Conservation (phyloP, 2,113 vertebrate genomes). For the Paradoxurus hermaphroditus region DNA sequence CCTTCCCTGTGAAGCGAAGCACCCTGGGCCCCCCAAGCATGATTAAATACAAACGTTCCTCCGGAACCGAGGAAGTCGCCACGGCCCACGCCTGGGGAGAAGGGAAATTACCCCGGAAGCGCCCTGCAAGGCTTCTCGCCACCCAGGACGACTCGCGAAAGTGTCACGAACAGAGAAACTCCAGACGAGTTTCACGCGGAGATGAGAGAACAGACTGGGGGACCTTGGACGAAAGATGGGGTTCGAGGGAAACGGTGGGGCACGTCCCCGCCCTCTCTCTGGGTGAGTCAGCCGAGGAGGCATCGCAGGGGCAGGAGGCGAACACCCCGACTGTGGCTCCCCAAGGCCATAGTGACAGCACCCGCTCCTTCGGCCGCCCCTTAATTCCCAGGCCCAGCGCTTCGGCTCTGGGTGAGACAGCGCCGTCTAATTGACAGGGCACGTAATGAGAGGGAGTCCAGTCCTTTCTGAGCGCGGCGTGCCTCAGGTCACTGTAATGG, state of each 20-base stretch:
- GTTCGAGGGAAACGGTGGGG: neutral
- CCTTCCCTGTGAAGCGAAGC: neutral
- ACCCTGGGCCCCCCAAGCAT: fast-evolving
- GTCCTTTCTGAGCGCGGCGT: neutral
- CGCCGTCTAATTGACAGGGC: too few relatives aligned
- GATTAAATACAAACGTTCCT: neutral
- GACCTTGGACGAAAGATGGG: fast-evolving
- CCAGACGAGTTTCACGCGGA: fast-evolving
- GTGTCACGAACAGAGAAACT: neutral
- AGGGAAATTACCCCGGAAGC: neutral
- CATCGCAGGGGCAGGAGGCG: neutral
- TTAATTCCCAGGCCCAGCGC: neutral
- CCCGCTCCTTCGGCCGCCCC: neutral
- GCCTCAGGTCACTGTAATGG: fast-evolving
- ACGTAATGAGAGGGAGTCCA: neutral
- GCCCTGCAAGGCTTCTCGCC: fast-evolving
- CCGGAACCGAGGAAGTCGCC: neutral
- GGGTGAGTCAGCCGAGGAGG: neutral
- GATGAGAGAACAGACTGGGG: neutral
- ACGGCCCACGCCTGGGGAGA: fast-evolving
- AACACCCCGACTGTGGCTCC: too few relatives aligned
- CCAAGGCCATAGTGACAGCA: neutral
- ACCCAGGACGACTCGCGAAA: fast-evolving
- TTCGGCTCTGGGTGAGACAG: neutral
- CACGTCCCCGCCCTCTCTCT: fast-evolving